Conservation (phyloP, 2,888 invertebrate species). For the Operophtera brumata region DNA sequence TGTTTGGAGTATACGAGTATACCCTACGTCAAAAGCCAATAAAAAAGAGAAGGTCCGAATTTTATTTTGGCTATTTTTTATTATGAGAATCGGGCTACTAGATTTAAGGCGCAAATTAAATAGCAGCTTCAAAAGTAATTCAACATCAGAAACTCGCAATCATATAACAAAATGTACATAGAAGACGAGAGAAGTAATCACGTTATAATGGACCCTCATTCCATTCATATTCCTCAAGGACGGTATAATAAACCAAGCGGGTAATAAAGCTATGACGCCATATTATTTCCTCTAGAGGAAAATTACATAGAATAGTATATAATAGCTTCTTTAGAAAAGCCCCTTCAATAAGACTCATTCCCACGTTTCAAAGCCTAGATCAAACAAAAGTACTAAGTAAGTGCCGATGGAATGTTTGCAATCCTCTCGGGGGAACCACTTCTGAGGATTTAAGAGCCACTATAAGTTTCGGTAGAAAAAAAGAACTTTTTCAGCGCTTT, state of each 20-base stretch:
- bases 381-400: slow-evolving; percentile 16
- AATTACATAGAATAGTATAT: neutral
- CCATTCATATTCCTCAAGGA: neutral
- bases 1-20: no score
- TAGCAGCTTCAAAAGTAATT: no score
- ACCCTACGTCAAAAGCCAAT: no score
- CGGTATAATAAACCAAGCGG: slow-evolving; percentile 2
- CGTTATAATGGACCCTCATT: neutral
- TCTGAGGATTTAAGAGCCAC: slow-evolving; percentile 42
- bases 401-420: slow-evolving; percentile 46
- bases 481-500: no score
- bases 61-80: no score
- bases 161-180: neutral
- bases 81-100: no score
- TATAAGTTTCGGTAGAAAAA: no score
- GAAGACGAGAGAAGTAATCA: neutral
- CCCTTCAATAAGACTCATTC: neutral
- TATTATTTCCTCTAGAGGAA: neutral
- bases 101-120: no score
- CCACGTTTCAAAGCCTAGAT: slow-evolving; percentile 10
- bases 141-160: no score
- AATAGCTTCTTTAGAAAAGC: neutral
- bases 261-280: slow-evolving; percentile 1
- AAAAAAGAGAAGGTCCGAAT: no score
- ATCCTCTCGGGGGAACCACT: slow-evolving; percentile 50